phyloP scores from a whole-genome alignment of 23 tunicate species.

The Halocynthia aurantium region DNA sequence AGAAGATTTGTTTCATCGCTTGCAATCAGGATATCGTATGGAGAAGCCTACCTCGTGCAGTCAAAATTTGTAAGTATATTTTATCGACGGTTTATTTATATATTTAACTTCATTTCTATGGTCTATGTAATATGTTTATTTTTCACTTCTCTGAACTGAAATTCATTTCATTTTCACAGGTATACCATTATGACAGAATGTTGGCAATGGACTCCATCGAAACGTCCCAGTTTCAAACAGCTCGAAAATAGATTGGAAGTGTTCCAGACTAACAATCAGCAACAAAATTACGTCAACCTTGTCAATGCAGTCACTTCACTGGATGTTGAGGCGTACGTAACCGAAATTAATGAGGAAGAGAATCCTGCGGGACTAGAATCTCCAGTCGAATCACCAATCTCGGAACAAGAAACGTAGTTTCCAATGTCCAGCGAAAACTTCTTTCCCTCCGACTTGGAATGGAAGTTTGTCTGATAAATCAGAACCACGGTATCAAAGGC shows the following conservation, averaged over 20 bases:
- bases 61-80: conserved; percentile 5
- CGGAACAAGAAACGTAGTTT: too few species aligned
- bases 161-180: conserved; percentile 14
- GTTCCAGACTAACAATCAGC: neutral
- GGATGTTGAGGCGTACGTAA: conserved; percentile 2
- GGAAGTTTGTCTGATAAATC: too few species aligned
- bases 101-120: too few species aligned
- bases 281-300: too few species aligned
- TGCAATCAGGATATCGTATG: conserved; percentile 20
- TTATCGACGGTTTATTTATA: neutral
- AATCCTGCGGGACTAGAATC: too few species aligned
- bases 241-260: conserved; percentile 23
- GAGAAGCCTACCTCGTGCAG: conserved; percentile 8
- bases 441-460: too few species aligned
- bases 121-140: neutral
- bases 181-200: conserved; percentile 64
- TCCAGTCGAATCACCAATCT: too few species aligned
- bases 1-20: conserved; percentile 6
- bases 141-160: neutral
- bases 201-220: conserved; percentile 78
- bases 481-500: too few species aligned
- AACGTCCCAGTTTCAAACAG: conserved; percentile 66
- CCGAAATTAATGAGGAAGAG: neutral
- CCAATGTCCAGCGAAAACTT: too few species aligned
- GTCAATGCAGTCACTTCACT: neutral